Percentiles rank a stretch among this genome's conserved stretches.
phyloP scores from a whole-genome alignment of 2,888 invertebrate species.

The Athalia rosae region DNA sequence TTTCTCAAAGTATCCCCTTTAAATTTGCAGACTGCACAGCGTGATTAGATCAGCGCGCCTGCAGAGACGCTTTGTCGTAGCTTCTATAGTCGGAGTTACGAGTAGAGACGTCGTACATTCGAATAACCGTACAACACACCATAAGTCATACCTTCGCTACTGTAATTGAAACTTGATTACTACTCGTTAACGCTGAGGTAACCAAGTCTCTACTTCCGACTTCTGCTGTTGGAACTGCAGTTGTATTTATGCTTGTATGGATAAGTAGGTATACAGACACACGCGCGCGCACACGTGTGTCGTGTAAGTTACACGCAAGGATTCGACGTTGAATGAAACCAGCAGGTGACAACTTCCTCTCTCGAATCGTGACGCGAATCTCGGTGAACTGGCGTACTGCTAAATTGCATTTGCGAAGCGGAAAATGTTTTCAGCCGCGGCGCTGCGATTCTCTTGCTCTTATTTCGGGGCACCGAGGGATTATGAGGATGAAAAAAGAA shows the following conservation, averaged over 20 bases:
- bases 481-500: neutral
- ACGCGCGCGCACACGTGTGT: no score
- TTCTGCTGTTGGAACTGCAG: no score
- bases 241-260: no score
- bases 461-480: conserved; percentile 8
- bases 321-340: conserved; percentile 20
- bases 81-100: no score
- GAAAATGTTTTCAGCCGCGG: conserved; percentile 39
- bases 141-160: neutral
- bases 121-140: neutral
- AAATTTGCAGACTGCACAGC: no score
- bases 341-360: conserved; percentile 7
- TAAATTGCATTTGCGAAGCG: conserved; percentile 32
- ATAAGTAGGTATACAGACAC: no score
- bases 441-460: conserved; percentile 30
- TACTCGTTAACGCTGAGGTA: neutral
- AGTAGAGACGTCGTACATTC: neutral
- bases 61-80: no score
- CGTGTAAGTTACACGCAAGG: neutral
- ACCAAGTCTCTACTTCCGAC: no score
- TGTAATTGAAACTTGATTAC: neutral
- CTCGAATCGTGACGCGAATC: conserved; percentile 25
- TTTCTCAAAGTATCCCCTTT: no score
- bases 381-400: conserved; percentile 24
- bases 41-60: no score